Percentiles rank a stretch among this genome's conserved stretches.
phyloP scores from a whole-genome alignment of 2,888 invertebrate genomes.

The Pasiphila rectangulata region DNA sequence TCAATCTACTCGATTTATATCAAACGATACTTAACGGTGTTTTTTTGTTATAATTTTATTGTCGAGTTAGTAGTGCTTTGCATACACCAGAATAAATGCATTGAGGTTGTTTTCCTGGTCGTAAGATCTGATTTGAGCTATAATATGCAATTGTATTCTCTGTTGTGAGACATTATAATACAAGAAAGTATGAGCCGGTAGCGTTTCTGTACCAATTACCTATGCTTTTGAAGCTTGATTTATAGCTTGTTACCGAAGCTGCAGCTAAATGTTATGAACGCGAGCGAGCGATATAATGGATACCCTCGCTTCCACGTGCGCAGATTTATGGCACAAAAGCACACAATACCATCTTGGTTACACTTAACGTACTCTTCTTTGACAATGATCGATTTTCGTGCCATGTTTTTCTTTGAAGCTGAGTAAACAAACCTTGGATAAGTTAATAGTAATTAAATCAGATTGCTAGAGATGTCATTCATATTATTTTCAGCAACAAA shows the following conservation, averaged over 20 bases:
- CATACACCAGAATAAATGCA: not conserved
- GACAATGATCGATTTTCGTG: conserved; percentile 7
- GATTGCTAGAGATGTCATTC: not conserved
- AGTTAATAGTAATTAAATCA: too few relatives aligned
- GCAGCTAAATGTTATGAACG: conserved; percentile 47
- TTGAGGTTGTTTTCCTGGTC: not conserved
- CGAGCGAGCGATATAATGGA: conserved; percentile 43
- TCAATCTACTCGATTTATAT: not conserved
- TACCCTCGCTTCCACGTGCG: conserved; percentile 37
- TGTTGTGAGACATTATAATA: not conserved
- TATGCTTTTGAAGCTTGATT: conserved; percentile 64
- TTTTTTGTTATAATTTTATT: conserved; percentile 1
- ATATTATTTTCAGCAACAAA: conserved; percentile 1
- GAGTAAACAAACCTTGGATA: too few relatives aligned
- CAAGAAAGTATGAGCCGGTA: conserved; percentile 44
- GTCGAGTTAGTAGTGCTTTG: not conserved
- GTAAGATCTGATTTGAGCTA: not conserved
- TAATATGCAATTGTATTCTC: not conserved
- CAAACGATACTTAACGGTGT: not conserved
- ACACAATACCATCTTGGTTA: conserved; percentile 22
- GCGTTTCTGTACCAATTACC: conserved; percentile 55
- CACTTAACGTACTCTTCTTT: conserved; percentile 20
- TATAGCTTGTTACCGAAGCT: conserved; percentile 52
- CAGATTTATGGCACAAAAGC: conserved; percentile 31
- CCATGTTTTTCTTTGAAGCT: too few relatives aligned